Evolutionary conservation across 2,797 vertebrate species (phyloP), one percentile per base, ranked within the genome.

Genomic region (Schizopygopsis malacanthus): DNA sequence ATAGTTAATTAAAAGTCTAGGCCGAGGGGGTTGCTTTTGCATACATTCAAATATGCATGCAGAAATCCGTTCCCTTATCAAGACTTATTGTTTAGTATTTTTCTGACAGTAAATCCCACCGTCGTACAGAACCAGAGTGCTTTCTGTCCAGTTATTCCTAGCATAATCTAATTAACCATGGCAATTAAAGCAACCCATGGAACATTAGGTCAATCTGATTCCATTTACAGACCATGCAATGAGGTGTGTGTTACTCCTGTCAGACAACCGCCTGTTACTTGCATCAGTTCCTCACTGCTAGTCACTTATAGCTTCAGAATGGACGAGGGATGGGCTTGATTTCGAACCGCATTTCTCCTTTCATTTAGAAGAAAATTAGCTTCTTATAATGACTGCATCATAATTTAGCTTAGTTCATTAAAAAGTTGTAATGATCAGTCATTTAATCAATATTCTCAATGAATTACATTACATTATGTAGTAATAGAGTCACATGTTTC

Each of bases 151-250:
- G 65, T 69, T 69, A 39, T 39, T n/a, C 16, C 28, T 16, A 75
- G 61, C 47, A 82, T 85, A 78, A 85, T 82, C 45, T 28, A 79
- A 67, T 85, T 72, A 82, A 28, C 59, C 50, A 47, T 39, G 18
- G 45, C 41, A 59, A 81, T 84, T 80, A 77, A 77, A 70, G 41
- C 16, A 50, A 37, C 16, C 12, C 52, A 9, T 65, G 28, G 15
- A 79, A 67, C 50, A 76, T 83, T 39, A 45, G 28, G 22, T 67
- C 11, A 61, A 76, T 73, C 67, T 70, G 72, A 83, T 73, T 70
- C 39, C 39, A 16, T 65, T 80, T 79, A 86, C 47, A n/a, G 77
- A 67, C 56, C 50, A 41, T 45, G 45, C 67, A 72, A 33, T 39
- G 45, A 65, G 6, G 50, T 22, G 39, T 76, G 50, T 76, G 72